phyloP scores from a whole-genome alignment of 2,888 invertebrate genomes.

The Amiota communis region DNA sequence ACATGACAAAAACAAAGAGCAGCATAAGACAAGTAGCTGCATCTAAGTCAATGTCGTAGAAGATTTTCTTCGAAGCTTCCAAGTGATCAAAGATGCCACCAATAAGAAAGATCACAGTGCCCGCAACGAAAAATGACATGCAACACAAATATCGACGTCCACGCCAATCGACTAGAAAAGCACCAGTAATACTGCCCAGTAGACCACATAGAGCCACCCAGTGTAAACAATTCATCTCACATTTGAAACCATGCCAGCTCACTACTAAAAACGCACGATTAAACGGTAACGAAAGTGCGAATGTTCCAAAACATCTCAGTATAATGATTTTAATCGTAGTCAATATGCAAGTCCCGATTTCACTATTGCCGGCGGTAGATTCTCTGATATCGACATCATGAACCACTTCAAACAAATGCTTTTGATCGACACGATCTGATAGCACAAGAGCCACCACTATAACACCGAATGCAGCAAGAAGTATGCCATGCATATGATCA shows the following conservation, averaged over 20 bases:
- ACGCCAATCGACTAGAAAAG: slow-evolving; percentile 61
- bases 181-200: slow-evolving; percentile 63
- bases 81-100: slow-evolving; percentile 66
- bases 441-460: slow-evolving; percentile 55
- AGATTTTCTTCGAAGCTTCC: slow-evolving; percentile 52
- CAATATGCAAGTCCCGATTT: neutral
- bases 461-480: slow-evolving; percentile 60
- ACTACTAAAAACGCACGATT: slow-evolving; percentile 64
- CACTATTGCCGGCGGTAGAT: slow-evolving; percentile 15
- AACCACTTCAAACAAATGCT: slow-evolving; percentile 44
- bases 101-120: slow-evolving; percentile 62
- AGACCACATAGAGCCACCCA: slow-evolving; percentile 63
- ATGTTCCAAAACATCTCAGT: slow-evolving; percentile 59
- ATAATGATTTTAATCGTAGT: slow-evolving; percentile 56
- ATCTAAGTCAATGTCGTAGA: slow-evolving; percentile 55
- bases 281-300: slow-evolving; percentile 65
- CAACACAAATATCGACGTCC: slow-evolving; percentile 63
- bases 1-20: slow-evolving; percentile 62
- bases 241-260: slow-evolving; percentile 61
- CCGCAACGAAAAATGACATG: slow-evolving; percentile 59
- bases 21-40: slow-evolving; percentile 61
- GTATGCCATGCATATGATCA: slow-evolving; percentile 68
- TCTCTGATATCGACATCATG: slow-evolving; percentile 34
- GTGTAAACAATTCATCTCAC: slow-evolving; percentile 64
- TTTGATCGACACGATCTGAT: slow-evolving; percentile 62